Conservation (phyloP, 2,888 invertebrate species). For the Caenorhabditis sp. region DNA sequence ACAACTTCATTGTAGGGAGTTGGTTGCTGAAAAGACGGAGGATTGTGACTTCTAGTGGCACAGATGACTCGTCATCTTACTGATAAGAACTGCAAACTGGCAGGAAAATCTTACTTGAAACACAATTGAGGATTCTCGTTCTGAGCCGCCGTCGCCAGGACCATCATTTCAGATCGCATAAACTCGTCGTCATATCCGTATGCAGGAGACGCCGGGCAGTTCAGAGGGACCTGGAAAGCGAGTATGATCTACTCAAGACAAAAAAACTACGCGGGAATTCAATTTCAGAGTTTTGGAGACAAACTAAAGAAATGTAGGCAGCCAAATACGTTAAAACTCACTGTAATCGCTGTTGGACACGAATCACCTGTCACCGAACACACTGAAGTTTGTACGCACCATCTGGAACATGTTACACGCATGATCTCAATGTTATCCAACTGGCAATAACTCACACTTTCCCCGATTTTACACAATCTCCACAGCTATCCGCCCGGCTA, state of each 20-base stretch:
- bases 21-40: conserved; percentile 41
- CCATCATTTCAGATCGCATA: conserved; percentile 38
- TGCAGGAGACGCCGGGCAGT: conserved; percentile 34
- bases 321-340: no score
- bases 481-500: conserved; percentile 36
- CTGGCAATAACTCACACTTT: conserved; percentile 40
- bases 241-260: no score
- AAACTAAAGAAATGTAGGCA: no score
- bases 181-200: conserved; percentile 50
- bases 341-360: no score
- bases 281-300: no score
- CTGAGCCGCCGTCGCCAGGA: conserved; percentile 46
- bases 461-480: conserved; percentile 34
- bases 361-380: no score
- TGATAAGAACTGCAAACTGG: neutral
- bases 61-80: neutral
- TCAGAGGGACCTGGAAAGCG: conserved; percentile 23
- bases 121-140: conserved; percentile 50
- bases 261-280: no score
- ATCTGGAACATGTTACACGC: no score
- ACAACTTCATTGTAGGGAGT: conserved; percentile 42
- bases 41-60: neutral
- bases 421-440: no score
- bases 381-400: no score
- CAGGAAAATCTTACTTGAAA: conserved; percentile 38